Evolutionary conservation across 2,888 invertebrate species (phyloP).

Genomic region (Autographa pulchrina): DNA sequence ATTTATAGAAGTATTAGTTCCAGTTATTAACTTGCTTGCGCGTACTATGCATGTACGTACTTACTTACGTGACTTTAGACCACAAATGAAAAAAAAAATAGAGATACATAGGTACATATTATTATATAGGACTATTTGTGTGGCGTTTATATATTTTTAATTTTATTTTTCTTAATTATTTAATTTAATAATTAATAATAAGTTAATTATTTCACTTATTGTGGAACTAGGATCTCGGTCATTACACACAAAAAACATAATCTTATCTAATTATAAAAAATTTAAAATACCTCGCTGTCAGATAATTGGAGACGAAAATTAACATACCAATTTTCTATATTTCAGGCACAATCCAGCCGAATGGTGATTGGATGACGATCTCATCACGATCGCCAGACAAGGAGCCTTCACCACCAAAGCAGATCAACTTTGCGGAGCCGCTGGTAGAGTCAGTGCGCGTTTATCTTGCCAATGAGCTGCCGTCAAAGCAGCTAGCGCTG

Average conservation of each 20-base stretch:
- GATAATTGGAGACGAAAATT: not conserved
- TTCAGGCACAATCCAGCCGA: constrained; percentile 84
- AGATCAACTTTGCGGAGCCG: constrained; percentile 84
- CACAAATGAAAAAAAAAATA: not conserved
- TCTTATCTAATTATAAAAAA: too few species aligned
- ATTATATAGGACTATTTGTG: too few species aligned
- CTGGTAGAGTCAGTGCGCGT: constrained; percentile 86
- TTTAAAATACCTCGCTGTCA: too few species aligned
- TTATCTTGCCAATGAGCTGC: constrained; percentile 83
- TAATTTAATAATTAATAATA: too few species aligned
- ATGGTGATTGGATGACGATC: constrained; percentile 89
- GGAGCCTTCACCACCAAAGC: constrained; percentile 81
- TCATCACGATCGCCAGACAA: constrained; percentile 82
- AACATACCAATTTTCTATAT: constrained; percentile 61
- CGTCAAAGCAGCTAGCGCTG: constrained; percentile 78
- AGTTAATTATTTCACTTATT: too few species aligned
- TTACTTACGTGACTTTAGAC: not conserved
- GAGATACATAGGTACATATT: too few species aligned
- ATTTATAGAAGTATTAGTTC: not conserved
- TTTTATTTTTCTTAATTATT: too few species aligned
- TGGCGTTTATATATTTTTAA: too few species aligned
- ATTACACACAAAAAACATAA: too few species aligned
- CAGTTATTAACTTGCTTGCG: not conserved
- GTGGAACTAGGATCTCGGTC: too few species aligned
- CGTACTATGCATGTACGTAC: too few species aligned